phyloP scores from a whole-genome alignment of 2,113 vertebrate genomes.

The Cheilinus undulatus region DNA sequence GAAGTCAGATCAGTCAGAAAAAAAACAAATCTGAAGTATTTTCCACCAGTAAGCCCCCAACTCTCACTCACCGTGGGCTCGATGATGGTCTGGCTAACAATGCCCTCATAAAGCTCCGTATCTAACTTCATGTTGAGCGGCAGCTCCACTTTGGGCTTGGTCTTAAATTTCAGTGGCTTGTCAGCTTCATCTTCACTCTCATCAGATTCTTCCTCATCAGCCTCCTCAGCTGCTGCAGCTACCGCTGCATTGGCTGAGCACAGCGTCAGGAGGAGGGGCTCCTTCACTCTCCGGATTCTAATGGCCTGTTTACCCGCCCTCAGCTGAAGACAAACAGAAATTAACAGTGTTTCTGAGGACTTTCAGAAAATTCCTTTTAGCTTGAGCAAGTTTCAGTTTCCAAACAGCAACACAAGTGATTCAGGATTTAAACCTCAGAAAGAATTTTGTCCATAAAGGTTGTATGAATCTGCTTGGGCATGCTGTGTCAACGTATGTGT shows the following conservation, averaged over 20 bases:
- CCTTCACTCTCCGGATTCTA: conserved; percentile 65
- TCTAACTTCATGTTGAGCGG: conserved; percentile 56
- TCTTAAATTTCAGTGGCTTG: rapidly evolving
- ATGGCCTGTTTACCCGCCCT: conserved; percentile 38
- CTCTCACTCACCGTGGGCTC: conserved; percentile 57
- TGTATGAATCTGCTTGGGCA: too few relatives aligned
- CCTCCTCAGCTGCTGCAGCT: rapidly evolving
- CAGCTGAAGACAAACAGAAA: conserved; percentile 21
- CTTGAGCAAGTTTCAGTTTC: too few relatives aligned
- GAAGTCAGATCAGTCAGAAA: too few relatives aligned
- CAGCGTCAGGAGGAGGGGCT: conserved; percentile 72
- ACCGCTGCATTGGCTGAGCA: conserved; percentile 13
- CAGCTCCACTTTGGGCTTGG: neutral
- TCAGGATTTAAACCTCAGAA: too few relatives aligned
- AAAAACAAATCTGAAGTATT: too few relatives aligned
- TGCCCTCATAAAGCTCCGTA: conserved; percentile 71
- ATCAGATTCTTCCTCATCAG: rapidly evolving
- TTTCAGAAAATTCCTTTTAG: too few relatives aligned
- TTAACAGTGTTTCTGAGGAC: neutral
- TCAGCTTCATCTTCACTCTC: rapidly evolving
- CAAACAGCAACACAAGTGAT: too few relatives aligned
- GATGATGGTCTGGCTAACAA: conserved; percentile 74
- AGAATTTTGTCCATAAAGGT: too few relatives aligned
- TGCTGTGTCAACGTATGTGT: too few relatives aligned
- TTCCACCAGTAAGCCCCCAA: too few relatives aligned